Conservation (phyloP, 2,888 invertebrate genomes). For the Dolomedes plantarius region DNA sequence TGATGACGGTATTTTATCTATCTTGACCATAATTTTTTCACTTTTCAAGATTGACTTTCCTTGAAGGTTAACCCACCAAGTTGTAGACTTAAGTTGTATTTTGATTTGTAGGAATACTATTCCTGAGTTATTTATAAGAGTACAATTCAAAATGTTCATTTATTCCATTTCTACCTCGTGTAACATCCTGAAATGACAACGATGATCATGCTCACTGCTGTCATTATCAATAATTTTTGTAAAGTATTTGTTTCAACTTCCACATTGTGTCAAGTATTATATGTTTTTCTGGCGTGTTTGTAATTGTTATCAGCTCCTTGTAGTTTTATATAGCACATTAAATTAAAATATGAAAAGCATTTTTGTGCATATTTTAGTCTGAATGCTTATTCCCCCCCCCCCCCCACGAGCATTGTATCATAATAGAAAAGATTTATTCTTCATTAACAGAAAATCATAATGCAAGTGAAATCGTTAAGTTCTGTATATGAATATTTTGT, state of each 20-base stretch:
- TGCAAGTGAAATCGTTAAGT: too few species aligned
- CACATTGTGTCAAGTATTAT: conserved; percentile 37
- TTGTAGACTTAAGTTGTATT: background rate
- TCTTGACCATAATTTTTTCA: background rate
- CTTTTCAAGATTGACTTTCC: background rate
- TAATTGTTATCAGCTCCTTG: conserved; percentile 59
- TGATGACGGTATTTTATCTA: background rate
- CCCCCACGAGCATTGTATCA: too few species aligned
- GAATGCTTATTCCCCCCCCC: too few species aligned
- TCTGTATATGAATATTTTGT: too few species aligned
- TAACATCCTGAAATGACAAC: conserved; percentile 23
- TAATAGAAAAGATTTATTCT: too few species aligned
- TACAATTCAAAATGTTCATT: conserved; percentile 18
- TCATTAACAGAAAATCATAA: too few species aligned
- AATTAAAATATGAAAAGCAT: conserved; percentile 15
- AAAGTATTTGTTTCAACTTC: conserved; percentile 32
- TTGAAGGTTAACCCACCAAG: background rate
- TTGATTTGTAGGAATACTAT: background rate
- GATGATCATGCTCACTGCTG: conserved; percentile 22
- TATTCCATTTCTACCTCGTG: conserved; percentile 26
- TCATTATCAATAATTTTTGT: conserved; percentile 30
- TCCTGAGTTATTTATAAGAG: background rate
- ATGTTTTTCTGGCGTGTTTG: conserved; percentile 58
- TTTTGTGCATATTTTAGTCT: too few species aligned
- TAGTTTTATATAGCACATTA: conserved; percentile 67